Conservation (phyloP, 1,140 invertebrate species). For the Diprion similis region DNA sequence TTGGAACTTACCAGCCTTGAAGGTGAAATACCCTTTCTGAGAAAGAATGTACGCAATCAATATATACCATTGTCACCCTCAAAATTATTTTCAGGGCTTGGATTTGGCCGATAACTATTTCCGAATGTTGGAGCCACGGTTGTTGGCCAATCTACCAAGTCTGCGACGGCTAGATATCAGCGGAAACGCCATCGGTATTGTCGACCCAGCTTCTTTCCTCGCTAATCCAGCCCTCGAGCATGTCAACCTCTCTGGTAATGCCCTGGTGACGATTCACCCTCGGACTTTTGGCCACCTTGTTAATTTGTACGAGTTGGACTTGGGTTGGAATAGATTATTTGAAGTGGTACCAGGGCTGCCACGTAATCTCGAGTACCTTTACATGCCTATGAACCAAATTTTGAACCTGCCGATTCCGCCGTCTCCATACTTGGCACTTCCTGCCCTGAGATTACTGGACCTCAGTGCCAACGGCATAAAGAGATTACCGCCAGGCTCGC, state of each 20-base stretch:
- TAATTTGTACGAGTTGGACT: slow-evolving; percentile 79
- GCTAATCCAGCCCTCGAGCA: slow-evolving; percentile 76
- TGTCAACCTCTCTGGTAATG: slow-evolving; percentile 80
- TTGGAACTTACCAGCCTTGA: slow-evolving; percentile 82
- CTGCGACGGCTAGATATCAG: slow-evolving; percentile 81
- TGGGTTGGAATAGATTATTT: slow-evolving; percentile 76
- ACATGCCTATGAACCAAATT: slow-evolving; percentile 78
- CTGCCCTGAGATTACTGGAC: slow-evolving; percentile 75
- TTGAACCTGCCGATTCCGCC: slow-evolving; percentile 67
- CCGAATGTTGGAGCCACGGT: slow-evolving; percentile 70
- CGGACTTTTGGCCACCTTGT: slow-evolving; percentile 76
- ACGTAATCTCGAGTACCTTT: slow-evolving; percentile 78
- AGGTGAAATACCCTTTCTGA: slow-evolving; percentile 55
- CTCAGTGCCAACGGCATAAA: slow-evolving; percentile 80
- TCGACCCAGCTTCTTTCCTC: slow-evolving; percentile 78
- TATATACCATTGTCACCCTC: not conserved
- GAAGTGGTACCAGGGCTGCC: slow-evolving; percentile 77
- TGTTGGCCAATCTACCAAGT: slow-evolving; percentile 78
- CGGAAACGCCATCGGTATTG: slow-evolving; percentile 73
- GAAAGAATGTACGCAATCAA: slow-evolving; percentile 28
- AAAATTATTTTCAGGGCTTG: slow-evolving; percentile 63
- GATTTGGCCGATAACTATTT: slow-evolving; percentile 83
- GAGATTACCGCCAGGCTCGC: slow-evolving; percentile 69
- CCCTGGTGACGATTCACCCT: slow-evolving; percentile 71
- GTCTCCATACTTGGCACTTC: slow-evolving; percentile 73